Conservation (phyloP, 1,140 invertebrate genomes). For the Platyscapa corneri region DNA sequence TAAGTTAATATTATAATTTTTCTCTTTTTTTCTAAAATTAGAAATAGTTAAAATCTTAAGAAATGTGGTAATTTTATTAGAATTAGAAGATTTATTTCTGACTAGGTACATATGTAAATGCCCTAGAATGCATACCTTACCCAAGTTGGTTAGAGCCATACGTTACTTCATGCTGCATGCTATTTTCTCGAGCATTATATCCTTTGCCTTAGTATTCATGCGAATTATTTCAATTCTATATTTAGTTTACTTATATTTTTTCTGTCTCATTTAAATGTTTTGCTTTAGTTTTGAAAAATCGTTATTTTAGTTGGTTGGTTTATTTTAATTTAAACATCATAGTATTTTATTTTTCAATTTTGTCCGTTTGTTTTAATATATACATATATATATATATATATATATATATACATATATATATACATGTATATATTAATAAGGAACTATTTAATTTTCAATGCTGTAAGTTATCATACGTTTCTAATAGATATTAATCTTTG, state of each 20-base stretch:
- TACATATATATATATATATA: no score
- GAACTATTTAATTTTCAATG: no score
- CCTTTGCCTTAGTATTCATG: conserved; percentile 15
- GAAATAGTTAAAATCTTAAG: neutral
- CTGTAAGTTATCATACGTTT: no score
- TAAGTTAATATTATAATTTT: neutral
- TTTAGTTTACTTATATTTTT: neutral
- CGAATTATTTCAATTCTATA: conserved; percentile 42
- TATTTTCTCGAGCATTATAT: conserved; percentile 44
- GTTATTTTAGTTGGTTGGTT: no score
- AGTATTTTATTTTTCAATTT: no score
- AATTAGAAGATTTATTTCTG: conserved; percentile 42
- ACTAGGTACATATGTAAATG: conserved; percentile 47
- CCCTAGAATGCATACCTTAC: conserved; percentile 28
- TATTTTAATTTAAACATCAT: no score
- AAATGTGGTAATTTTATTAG: conserved; percentile 37
- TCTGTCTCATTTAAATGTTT: neutral
- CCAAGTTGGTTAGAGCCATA: conserved; percentile 34
- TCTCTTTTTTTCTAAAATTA: neutral
- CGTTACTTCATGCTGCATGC: conserved; percentile 32
- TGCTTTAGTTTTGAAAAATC: no score
- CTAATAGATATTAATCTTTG: no score
- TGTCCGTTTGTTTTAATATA: no score
- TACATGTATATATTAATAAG: no score
- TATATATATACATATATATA: no score